Conservation (phyloP, 2,888 invertebrate species). For the Panopea generosa region DNA sequence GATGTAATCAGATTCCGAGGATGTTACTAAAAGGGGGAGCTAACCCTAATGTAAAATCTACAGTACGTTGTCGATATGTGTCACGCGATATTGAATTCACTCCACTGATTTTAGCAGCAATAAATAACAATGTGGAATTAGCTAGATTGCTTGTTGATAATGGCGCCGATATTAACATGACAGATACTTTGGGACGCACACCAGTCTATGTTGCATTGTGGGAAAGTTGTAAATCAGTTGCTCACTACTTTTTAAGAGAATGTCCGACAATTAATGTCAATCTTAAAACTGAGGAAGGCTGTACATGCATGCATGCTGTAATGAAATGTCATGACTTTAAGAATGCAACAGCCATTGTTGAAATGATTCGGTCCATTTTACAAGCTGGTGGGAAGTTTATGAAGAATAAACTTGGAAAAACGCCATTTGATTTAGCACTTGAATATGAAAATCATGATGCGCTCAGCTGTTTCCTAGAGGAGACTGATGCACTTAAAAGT, state of each 20-base stretch:
- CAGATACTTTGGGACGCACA: conserved; percentile 66
- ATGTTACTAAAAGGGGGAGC: conserved; percentile 71
- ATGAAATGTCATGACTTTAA: conserved; percentile 40
- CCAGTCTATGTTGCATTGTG: conserved; percentile 71
- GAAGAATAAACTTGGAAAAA: conserved; percentile 34
- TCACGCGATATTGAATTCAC: conserved; percentile 52
- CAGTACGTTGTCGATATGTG: conserved; percentile 42
- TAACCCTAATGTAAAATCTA: conserved; percentile 53
- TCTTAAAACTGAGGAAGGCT: conserved; percentile 24
- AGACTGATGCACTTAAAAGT: conserved; percentile 26
- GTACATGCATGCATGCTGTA: conserved; percentile 59
- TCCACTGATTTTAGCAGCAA: conserved; percentile 72
- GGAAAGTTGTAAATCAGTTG: conserved; percentile 53
- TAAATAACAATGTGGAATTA: conserved; percentile 66
- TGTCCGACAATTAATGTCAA: conserved; percentile 40
- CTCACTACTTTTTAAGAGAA: conserved; percentile 58
- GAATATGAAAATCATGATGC: conserved; percentile 56
- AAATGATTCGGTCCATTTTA: conserved; percentile 49
- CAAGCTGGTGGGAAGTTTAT: conserved; percentile 44
- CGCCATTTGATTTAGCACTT: conserved; percentile 59
- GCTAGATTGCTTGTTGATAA: conserved; percentile 62
- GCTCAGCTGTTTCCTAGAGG: conserved; percentile 52
- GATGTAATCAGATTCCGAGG: conserved; percentile 51
- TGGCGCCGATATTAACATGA: conserved; percentile 71
- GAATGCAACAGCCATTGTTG: conserved; percentile 27